Evolutionary conservation across 2,113 vertebrate species (phyloP).

Genomic region (Lepus europaeus): DNA sequence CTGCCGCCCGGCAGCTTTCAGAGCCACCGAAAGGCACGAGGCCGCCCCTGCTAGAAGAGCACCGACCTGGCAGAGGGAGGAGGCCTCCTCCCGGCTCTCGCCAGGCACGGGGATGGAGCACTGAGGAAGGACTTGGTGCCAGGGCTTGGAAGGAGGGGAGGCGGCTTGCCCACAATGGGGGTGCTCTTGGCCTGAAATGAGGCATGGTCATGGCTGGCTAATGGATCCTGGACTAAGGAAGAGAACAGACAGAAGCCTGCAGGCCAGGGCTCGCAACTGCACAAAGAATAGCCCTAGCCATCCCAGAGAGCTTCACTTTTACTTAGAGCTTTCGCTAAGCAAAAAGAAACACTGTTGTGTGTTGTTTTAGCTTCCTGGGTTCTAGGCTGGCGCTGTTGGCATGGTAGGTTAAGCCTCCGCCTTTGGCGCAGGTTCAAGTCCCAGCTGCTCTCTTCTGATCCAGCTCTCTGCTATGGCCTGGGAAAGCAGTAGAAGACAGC

Average conservation of each 20-base stretch:
- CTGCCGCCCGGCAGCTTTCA: too few relatives aligned
- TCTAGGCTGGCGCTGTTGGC: too few relatives aligned
- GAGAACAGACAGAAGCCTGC: neutral
- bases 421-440: too few relatives aligned
- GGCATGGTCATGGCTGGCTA: neutral
- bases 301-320: neutral
- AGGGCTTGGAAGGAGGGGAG: conserved; percentile 87
- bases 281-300: neutral
- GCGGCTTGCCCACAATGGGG: conserved; percentile 83
- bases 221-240: conserved; percentile 58
- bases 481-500: too few relatives aligned
- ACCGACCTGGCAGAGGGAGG: conserved; percentile 86
- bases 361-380: neutral
- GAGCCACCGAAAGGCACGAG: too few relatives aligned
- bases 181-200: conserved; percentile 15
- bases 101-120: conserved; percentile 62
- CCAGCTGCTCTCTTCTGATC: too few relatives aligned
- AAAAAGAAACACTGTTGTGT: neutral
- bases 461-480: too few relatives aligned
- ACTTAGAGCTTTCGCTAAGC: neutral
- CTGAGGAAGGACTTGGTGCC: conserved; percentile 51
- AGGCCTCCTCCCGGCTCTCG: conserved; percentile 71
- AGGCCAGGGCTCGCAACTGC: rapidly evolving
- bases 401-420: too few relatives aligned
- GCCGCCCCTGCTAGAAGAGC: too few relatives aligned